Percentiles rank a stretch among this genome's conserved stretches.
Conservation (phyloP, 2,797 vertebrate genomes). For the Labroides dimidiatus region DNA sequence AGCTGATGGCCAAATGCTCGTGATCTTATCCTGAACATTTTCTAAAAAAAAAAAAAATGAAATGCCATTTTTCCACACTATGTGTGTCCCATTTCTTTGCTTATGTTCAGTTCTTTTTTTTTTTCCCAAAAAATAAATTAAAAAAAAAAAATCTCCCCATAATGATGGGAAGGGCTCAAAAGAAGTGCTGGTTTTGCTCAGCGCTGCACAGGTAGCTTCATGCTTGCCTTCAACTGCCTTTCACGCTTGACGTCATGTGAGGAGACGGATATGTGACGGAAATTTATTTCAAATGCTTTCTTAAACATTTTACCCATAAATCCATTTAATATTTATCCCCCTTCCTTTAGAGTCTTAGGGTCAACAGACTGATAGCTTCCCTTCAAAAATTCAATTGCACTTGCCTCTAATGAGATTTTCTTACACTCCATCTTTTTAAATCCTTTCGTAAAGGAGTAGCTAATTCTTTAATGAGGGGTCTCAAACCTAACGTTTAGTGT, state of each 20-base stretch:
- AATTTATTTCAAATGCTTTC: constrained; percentile 75
- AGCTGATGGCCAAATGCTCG: constrained; percentile 91
- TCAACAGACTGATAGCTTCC: constrained; percentile 99
- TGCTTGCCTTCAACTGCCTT: constrained; percentile 85
- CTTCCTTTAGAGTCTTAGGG: constrained; percentile 99
- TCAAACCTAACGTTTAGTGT: constrained; percentile 84
- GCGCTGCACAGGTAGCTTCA: constrained; percentile 85
- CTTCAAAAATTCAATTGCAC: constrained; percentile 99
- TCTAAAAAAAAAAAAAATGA: constrained; percentile 71
- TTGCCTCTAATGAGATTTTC: constrained; percentile 93
- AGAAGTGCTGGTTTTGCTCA: constrained; percentile 92
- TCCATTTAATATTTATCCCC: constrained; percentile 88
- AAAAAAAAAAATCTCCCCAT: constrained; percentile 83
- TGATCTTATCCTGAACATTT: constrained; percentile 86
- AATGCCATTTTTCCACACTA: constrained; percentile 86
- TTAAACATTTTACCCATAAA: constrained; percentile 78
- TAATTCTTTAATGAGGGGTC: constrained; percentile 88
- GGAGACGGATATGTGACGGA: constrained; percentile 73
- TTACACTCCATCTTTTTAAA: constrained; percentile 74
- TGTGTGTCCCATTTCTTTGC: constrained; percentile 82
- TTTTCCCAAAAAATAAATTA: constrained; percentile 75
- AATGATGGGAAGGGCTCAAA: constrained; percentile 89
- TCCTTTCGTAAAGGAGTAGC: constrained; percentile 89
- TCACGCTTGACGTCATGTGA: constrained; percentile 82
- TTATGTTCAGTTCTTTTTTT: constrained; percentile 60